phyloP scores from a whole-genome alignment of 2,888 invertebrate species.

The Tineola bisselliella region DNA sequence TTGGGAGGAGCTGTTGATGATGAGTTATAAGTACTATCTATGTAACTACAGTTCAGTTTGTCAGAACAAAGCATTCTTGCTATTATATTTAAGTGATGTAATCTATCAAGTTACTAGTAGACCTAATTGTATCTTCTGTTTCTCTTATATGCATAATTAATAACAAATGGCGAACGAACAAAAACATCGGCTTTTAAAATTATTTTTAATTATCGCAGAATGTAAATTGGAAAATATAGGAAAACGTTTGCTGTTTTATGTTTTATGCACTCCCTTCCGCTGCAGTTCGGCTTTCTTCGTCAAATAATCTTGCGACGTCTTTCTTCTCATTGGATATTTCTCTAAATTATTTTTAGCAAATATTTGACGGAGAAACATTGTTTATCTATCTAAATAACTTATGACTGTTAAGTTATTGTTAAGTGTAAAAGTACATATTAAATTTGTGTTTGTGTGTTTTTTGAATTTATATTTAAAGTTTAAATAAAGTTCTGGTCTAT shows the following conservation, averaged over 20 bases:
- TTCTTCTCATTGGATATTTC: conserved; percentile 25
- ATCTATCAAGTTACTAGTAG: too few species aligned
- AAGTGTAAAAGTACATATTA: background rate
- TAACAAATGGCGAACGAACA: conserved; percentile 45
- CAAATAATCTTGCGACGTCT: conserved; percentile 40
- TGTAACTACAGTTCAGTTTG: too few species aligned
- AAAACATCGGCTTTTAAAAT: conserved; percentile 56
- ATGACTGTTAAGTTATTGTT: background rate
- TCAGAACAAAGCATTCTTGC: too few species aligned
- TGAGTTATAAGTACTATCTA: conserved; percentile 23
- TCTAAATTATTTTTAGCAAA: conserved; percentile 13
- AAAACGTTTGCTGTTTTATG: conserved; percentile 54
- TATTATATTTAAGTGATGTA: too few species aligned
- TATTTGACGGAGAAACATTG: background rate
- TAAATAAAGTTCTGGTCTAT: background rate
- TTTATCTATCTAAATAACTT: background rate
- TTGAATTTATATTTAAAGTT: background rate
- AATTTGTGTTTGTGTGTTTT: background rate
- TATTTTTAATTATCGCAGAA: conserved; percentile 60
- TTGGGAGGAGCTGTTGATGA: conserved; percentile 50
- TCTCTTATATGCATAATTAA: too few species aligned
- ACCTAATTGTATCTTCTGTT: too few species aligned
- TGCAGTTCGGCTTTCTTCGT: conserved; percentile 30
- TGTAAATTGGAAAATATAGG: conserved; percentile 56
- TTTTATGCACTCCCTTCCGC: conserved; percentile 14